Evolutionary conservation across 2,113 vertebrate genomes (phyloP), one percentile per base, ranked within the genome.

Genomic region (Hymenochirus boettgeri): DNA sequence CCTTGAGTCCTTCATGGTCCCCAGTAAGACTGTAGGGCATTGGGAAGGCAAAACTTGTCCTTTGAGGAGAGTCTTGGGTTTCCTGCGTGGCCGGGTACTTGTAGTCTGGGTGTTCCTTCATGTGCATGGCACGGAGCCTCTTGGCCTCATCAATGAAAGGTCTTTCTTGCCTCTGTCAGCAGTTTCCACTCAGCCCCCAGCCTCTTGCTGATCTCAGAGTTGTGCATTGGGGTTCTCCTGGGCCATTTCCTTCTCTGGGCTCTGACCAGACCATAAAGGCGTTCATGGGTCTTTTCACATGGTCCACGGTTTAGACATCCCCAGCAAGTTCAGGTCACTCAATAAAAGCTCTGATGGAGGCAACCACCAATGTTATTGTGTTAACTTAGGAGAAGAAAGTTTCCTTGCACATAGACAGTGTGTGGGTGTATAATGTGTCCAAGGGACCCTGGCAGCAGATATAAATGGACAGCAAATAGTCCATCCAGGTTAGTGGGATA

Each of bases 101-200:
- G 80, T 98, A 98, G 86, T 98, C 95, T n/a, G 95, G 95, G 76
- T 96, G 93, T 69, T 98, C 94, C 85, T 98, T 98, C 95, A 98
- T 98, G 82, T 98, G 95, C 94, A 96, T 92, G 60, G 95, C 95
- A 18, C 94, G 84, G 76, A 98, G 89, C 19, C 95, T 84, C 74
- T 98, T 98, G 62, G 95, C 95, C n/a, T 98, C 95, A 81, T 97
- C 95, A 74, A 96, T 98, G 84, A 97, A 98, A 29, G 95, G 95
- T 75, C 95, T 84, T 71, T 98, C 97, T 80, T 98, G 93, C 84
- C 82, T 98, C 94, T 4, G 85, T 93, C 65, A 97, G 89, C 83
- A 98, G 88, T 84, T 96, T 96, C 93, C 93, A 96, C 82, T 96
- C 93, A 1, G 93, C 93, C 48, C 93, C 93, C 64, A 96, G 76